phyloP scores from a whole-genome alignment of 2,797 vertebrate species.

The Amniataba percoides region DNA sequence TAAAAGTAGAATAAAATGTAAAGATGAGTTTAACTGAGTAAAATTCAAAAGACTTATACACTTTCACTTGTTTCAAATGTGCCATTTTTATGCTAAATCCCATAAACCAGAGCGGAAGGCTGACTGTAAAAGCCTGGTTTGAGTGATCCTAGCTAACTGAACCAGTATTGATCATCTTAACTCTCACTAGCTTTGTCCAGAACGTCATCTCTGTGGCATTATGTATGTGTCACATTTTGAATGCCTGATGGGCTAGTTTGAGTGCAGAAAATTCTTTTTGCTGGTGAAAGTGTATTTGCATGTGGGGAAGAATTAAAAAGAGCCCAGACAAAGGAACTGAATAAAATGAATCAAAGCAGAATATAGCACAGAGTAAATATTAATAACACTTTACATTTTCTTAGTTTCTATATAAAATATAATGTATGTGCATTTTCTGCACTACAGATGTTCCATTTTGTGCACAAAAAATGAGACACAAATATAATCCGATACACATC shows the following conservation, averaged over 20 bases:
- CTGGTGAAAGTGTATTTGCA: neutral
- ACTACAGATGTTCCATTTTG: neutral
- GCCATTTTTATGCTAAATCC: neutral
- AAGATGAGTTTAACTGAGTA: neutral
- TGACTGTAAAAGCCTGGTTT: neutral
- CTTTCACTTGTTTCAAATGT: constrained; percentile 23
- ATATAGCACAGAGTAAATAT: neutral
- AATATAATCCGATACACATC: neutral
- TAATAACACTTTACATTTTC: neutral
- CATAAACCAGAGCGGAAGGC: constrained; percentile 9
- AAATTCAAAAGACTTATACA: constrained; percentile 14
- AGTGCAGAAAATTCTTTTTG: neutral
- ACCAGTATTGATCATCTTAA: neutral
- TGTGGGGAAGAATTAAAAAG: neutral
- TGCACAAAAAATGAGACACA: neutral
- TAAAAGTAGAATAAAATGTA: constrained; percentile 16
- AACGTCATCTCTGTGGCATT: neutral
- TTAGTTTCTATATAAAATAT: neutral
- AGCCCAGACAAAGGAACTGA: neutral
- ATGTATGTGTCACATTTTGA: neutral
- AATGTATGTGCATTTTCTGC: neutral
- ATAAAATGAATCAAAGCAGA: neutral
- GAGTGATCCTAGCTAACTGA: neutral
- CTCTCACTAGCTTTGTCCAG: neutral
- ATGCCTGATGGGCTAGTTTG: neutral